Evolutionary conservation across 2,113 vertebrate genomes (phyloP).

Genomic region (Aythya baeri): DNA sequence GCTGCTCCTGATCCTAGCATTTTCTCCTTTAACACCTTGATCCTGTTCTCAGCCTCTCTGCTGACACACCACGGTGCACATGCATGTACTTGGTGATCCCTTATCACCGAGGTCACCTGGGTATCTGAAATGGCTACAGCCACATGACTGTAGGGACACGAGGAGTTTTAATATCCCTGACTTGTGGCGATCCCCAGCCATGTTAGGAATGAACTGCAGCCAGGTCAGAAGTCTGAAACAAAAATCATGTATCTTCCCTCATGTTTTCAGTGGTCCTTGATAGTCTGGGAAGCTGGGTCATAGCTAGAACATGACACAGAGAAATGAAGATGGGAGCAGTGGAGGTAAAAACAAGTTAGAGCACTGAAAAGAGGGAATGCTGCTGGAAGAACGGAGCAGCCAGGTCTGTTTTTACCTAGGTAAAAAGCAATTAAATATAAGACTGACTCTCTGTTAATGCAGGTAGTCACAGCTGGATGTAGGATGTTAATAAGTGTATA

Average conservation of each 20-base stretch:
- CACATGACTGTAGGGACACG: not conserved
- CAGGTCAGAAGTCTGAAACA: not conserved
- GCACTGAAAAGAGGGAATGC: not conserved
- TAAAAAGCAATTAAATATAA: not conserved
- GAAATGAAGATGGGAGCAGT: not conserved
- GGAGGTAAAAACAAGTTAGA: not conserved
- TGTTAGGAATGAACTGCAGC: not conserved
- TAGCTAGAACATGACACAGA: not conserved
- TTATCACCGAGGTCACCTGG: not conserved
- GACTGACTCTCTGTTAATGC: not conserved
- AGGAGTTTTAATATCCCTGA: not conserved
- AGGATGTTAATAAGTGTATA: not conserved
- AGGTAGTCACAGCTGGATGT: not conserved
- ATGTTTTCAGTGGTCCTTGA: not conserved
- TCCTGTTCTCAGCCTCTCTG: not conserved
- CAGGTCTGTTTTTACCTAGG: not conserved
- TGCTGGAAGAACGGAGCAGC: not conserved
- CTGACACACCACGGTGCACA: not conserved
- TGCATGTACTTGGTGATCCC: not conserved
- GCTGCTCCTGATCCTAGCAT: not conserved
- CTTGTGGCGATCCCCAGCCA: not conserved
- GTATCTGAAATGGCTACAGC: not conserved
- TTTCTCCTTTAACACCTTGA: not conserved
- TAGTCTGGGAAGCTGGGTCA: not conserved
- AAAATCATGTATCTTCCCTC: not conserved